These are phyloP conservation scores for Periphyllus acericola DNA, from an alignment of 2,888 invertebrate species.

Conservation along the genomic window DNA sequence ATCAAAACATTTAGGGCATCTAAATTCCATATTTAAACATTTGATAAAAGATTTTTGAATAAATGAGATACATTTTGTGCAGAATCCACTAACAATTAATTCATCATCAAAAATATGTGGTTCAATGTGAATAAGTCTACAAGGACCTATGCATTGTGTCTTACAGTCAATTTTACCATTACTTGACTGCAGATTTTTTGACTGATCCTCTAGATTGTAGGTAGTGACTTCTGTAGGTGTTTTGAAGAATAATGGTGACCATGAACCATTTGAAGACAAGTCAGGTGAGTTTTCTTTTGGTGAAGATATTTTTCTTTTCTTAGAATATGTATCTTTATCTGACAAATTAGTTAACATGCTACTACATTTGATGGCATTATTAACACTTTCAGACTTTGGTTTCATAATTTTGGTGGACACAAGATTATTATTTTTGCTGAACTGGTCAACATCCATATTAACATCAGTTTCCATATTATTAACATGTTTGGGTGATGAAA, in stretches of 20 bases:
- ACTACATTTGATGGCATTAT: neutral
- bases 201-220: neutral
- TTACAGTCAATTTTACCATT: neutral
- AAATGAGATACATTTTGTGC: neutral
- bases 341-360: neutral
- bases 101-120: neutral
- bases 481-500: neutral
- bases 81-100: neutral
- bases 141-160: conserved; percentile 1
- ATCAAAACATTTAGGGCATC: neutral
- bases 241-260: conserved; percentile 15
- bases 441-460: neutral
- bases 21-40: neutral
- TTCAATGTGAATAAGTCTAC: neutral
- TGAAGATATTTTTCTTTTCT: neutral
- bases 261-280: neutral
- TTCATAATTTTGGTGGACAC: neutral
- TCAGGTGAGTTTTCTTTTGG: neutral
- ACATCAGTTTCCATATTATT: neutral
- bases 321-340: neutral
- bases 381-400: neutral
- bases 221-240: neutral
- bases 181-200: neutral
- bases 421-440: neutral
- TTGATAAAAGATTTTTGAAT: neutral